A percentile compares a stretch with the other conserved stretches of the same genome.
Evolutionary conservation across 1,140 invertebrate species (phyloP).

Genomic region (Aricia agestis): DNA sequence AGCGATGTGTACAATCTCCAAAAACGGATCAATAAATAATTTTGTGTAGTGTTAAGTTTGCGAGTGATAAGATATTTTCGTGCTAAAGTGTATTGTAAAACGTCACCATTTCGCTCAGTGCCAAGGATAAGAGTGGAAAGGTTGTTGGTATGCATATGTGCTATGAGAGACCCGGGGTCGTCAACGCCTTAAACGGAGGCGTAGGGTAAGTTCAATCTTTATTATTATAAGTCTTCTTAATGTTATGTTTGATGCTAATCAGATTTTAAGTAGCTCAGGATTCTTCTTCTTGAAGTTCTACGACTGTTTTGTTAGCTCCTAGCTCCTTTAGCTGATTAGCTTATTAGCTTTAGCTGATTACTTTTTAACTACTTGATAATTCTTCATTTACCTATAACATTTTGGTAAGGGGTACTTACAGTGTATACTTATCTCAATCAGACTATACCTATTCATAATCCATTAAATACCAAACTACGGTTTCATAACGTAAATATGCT

Average conservation of each 20-base stretch:
- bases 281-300: too few relatives aligned
- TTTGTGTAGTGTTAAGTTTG: constrained; percentile 33
- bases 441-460: too few relatives aligned
- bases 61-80: constrained; percentile 21
- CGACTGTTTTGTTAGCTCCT: too few relatives aligned
- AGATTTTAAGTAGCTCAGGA: too few relatives aligned
- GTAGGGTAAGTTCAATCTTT: constrained; percentile 51
- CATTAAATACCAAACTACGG: too few relatives aligned
- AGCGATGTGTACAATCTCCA: constrained; percentile 6
- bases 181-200: constrained; percentile 62
- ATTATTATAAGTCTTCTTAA: neutral
- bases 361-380: too few relatives aligned
- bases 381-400: too few relatives aligned
- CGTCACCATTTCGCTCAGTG: constrained; percentile 51
- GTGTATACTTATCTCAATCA: too few relatives aligned
- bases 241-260: too few relatives aligned
- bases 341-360: too few relatives aligned
- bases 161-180: constrained; percentile 64
- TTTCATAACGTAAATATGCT: neutral
- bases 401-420: too few relatives aligned
- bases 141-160: constrained; percentile 69
- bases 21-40: neutral
- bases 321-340: too few relatives aligned
- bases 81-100: constrained; percentile 35
- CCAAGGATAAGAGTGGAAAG: constrained; percentile 42